phyloP scores from a whole-genome alignment of 2,113 vertebrate species.

The Salvator merianae region DNA sequence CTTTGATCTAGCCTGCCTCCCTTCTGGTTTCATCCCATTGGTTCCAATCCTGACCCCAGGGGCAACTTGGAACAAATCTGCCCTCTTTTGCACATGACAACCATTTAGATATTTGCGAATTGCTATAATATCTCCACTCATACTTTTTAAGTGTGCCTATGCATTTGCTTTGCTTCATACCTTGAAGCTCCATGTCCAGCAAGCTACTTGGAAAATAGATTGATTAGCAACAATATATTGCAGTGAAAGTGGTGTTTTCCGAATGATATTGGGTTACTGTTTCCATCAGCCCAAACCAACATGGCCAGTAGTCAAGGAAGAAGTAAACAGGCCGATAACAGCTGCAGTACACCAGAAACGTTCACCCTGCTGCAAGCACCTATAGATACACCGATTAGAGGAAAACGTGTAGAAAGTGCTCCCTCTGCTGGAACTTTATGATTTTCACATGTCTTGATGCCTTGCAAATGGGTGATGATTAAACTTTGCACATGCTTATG shows the following conservation, averaged over 20 bases:
- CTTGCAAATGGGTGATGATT: not conserved
- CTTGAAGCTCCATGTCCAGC: not conserved
- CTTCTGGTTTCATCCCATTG: no score
- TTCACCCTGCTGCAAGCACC: not conserved
- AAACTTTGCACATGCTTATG: not conserved
- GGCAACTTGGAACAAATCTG: no score
- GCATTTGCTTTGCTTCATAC: no score
- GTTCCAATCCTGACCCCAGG: no score
- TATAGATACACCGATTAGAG: no score
- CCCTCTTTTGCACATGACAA: no score
- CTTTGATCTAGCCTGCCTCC: no score
- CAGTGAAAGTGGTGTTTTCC: not conserved
- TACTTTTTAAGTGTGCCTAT: not conserved
- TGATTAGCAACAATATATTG: not conserved
- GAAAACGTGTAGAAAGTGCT: not conserved
- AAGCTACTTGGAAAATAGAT: not conserved
- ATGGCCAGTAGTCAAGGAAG: not conserved
- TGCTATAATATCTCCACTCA: no score
- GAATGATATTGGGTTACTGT: not conserved
- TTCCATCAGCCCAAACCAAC: not conserved
- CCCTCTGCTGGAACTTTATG: conserved; percentile 15
- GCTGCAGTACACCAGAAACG: not conserved
- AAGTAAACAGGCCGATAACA: not conserved
- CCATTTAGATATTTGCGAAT: no score
- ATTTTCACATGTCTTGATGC: not conserved